Evolutionary conservation across 30 jellyfish, hydroid and myxozoan species (phyloP).

Genomic region (Pseudorhiza aurosa): DNA sequence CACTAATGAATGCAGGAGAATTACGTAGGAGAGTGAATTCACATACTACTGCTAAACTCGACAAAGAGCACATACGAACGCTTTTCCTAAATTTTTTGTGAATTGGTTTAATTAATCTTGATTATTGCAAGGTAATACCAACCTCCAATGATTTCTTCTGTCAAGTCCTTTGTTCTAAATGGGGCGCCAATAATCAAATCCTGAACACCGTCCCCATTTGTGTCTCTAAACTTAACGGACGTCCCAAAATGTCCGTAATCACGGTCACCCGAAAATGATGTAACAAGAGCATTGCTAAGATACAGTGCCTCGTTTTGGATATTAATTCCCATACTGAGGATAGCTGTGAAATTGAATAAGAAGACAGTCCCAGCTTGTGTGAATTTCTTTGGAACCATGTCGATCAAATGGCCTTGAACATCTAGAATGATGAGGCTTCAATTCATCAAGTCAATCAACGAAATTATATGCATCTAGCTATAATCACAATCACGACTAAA

Average conservation of each 20-base stretch:
- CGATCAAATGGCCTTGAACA: constrained; percentile 70
- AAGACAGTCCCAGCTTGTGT: constrained; percentile 74
- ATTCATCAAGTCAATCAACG: no score
- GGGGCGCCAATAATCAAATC: constrained; percentile 70
- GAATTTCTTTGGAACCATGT: constrained; percentile 54
- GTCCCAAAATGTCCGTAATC: constrained; percentile 64
- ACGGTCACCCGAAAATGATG: constrained; percentile 70
- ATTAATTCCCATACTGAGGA: background rate
- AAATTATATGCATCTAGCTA: no score
- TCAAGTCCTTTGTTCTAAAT: constrained; percentile 61
- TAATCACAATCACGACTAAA: no score
- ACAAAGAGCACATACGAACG: no score
- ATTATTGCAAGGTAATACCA: no score
- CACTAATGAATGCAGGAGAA: no score
- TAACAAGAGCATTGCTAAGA: constrained; percentile 28
- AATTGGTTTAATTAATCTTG: no score
- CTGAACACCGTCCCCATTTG: constrained; percentile 24
- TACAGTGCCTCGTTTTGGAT: background rate
- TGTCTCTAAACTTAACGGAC: constrained; percentile 29
- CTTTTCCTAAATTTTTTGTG: no score
- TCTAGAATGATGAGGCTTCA: constrained; percentile 29
- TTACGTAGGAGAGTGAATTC: no score
- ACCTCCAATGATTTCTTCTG: constrained; percentile 77
- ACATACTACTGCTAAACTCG: no score
- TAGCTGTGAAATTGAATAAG: constrained; percentile 32